Percentiles rank a stretch among this genome's conserved stretches.
Evolutionary conservation across 2,113 vertebrate genomes (phyloP).

Genomic region (Sminthopsis crassicaudata): DNA sequence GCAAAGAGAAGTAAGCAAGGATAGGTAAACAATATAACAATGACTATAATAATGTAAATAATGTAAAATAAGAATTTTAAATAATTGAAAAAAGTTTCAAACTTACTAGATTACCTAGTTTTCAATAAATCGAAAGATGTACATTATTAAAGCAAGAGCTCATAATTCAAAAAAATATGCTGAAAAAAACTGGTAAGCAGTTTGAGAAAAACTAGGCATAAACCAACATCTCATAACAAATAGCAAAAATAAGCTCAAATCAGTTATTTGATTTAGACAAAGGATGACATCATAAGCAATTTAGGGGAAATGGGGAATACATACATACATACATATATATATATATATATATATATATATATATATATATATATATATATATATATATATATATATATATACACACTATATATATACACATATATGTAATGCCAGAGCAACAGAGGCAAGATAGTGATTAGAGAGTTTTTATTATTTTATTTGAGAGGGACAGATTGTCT

Average conservation of each 20-base stretch:
- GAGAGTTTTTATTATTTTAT: too few relatives aligned
- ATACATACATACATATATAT: too few relatives aligned
- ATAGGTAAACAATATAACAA: neutral
- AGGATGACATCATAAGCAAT: neutral
- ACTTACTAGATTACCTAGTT: neutral
- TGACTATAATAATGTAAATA: neutral
- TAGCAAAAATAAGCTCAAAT: neutral
- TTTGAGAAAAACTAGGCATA: neutral
- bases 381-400: too few relatives aligned
- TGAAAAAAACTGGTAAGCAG: neutral
- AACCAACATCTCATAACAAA: neutral
- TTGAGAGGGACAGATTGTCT: too few relatives aligned
- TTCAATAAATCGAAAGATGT: neutral
- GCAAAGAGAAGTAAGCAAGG: neutral
- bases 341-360: too few relatives aligned
- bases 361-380: too few relatives aligned
- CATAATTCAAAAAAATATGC: neutral
- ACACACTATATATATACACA: too few relatives aligned
- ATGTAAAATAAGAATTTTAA: neutral
- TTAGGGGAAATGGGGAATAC: neutral
- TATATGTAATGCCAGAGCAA: too few relatives aligned
- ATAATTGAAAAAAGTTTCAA: neutral
- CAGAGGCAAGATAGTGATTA: too few relatives aligned
- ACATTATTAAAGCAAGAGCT: neutral
- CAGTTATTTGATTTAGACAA: neutral